Base-by-base conservation (phyloP, 2,888 invertebrate species). In the Hypercompe scribonia region DNA sequence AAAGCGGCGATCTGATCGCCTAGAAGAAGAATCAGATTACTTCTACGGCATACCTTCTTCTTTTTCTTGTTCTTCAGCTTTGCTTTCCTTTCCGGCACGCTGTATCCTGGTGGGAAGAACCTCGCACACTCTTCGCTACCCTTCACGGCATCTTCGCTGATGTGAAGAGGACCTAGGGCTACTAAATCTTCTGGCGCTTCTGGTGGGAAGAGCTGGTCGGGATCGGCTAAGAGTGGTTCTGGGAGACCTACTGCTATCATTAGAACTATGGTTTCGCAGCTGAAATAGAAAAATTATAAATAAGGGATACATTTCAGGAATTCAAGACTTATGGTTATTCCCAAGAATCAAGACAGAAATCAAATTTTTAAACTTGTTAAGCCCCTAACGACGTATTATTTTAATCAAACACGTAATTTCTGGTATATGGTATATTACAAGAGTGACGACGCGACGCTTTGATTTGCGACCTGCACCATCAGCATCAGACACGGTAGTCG, bases 41-140 rank as follows among this genome's bases (percentile, higher is more conserved):
- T 28, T n/a, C 28, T 3, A 21, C 21, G 15, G 18, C 74, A 1
- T 80, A 94, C 96, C 92, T 95, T 96, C 87, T 96, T 96, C 87
- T 96, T 96, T 88, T 95, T 96, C 90, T 95, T 96, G 54, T 92
- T 89, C 80, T 96, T 95, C 11, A 90, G 86, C 77, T 94, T 93
- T 54, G 92, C 90, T 71, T 92, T 91, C 73, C 92, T 94, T 68
- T 96, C 96, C 0, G 95, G 95, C 65, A 92, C 96, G 79, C 96
- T 96, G 88, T 97, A 97, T 1, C 96, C 97, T 3, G 96, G 94
- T 0, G 97, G 97, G 91, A 98, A 98, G 95, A 97, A 97, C 73
- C 96, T 89, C 4, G 94, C 91, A 72, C 97, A 97, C 84, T 98
- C 97, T 68, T 93, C 92, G 42, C 93, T 95, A 0, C 98, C 98